Conservation (phyloP, 1,140 invertebrate species). For the Homalodisca vitripennis region DNA sequence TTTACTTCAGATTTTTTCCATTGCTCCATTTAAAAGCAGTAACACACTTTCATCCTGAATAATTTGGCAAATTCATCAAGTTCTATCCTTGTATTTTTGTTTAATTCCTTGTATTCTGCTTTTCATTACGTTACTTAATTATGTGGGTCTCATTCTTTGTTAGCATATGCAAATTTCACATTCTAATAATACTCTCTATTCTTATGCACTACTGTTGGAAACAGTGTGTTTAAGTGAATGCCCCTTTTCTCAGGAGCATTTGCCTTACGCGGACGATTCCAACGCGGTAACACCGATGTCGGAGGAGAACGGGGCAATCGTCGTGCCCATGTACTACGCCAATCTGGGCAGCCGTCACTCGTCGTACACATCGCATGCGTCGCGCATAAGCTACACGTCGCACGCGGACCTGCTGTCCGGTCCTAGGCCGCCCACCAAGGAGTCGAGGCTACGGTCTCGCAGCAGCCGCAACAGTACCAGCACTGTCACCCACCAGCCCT, state of each 20-base stretch:
- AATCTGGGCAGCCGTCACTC: slow-evolving; percentile 80
- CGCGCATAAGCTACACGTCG: slow-evolving; percentile 88
- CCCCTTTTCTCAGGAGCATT: slow-evolving; percentile 71
- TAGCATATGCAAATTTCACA: no score
- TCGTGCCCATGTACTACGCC: slow-evolving; percentile 79
- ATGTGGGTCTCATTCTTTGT: no score
- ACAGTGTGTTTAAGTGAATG: slow-evolving; percentile 34
- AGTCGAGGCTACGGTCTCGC: slow-evolving; percentile 73
- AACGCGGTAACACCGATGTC: slow-evolving; percentile 98
- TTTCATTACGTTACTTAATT: no score
- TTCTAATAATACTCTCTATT: no score
- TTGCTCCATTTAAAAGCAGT: no score
- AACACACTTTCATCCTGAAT: no score
- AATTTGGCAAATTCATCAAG: no score
- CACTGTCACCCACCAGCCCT: slow-evolving; percentile 38
- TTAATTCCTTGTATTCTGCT: no score
- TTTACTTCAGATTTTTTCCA: no score
- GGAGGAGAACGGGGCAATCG: slow-evolving; percentile 94
- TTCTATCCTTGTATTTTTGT: no score
- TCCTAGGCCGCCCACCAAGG: slow-evolving; percentile 74
- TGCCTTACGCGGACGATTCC: slow-evolving; percentile 96
- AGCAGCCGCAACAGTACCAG: slow-evolving; percentile 56
- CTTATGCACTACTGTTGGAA: no score
- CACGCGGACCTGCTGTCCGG: slow-evolving; percentile 81
- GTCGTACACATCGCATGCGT: slow-evolving; percentile 92